Percentiles rank a stretch among this genome's conserved stretches.
Conservation (phyloP, 2,888 invertebrate species). For the Gonocerus acuteangulatus region DNA sequence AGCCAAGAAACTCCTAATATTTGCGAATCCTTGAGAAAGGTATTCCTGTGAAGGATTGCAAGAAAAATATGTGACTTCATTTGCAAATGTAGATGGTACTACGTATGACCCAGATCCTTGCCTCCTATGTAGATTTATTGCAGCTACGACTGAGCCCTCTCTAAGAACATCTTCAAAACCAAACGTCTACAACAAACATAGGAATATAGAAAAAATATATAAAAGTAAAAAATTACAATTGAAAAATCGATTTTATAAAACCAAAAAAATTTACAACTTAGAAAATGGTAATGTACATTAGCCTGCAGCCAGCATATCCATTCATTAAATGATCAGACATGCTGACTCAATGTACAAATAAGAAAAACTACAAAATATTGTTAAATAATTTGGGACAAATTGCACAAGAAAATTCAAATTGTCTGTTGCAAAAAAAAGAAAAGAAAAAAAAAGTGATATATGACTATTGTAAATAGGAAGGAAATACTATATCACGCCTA, state of each 20-base stretch:
- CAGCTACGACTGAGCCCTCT: conserved; percentile 51
- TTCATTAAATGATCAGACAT: no score
- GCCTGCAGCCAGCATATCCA: no score
- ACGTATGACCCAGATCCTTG: conserved; percentile 46
- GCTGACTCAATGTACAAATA: no score
- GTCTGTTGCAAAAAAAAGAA: no score
- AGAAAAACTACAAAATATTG: no score
- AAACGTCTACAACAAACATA: conserved; percentile 37
- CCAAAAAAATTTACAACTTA: not conserved
- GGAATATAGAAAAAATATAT: not conserved
- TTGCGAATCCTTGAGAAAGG: conserved; percentile 40
- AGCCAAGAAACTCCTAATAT: conserved; percentile 1
- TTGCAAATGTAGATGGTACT: conserved; percentile 54
- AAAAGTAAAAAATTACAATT: not conserved
- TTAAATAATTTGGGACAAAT: no score
- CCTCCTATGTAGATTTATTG: conserved; percentile 58
- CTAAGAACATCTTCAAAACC: conserved; percentile 52
- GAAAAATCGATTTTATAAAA: not conserved
- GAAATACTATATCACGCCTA: no score
- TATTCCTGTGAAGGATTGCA: conserved; percentile 52
- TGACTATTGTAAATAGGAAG: no score
- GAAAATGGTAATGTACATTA: no score
- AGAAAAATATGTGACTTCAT: conserved; percentile 56
- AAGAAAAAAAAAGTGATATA: no score
- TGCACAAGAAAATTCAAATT: no score